Conservation (phyloP, 2,113 vertebrate genomes). For the Amazona vittata region DNA sequence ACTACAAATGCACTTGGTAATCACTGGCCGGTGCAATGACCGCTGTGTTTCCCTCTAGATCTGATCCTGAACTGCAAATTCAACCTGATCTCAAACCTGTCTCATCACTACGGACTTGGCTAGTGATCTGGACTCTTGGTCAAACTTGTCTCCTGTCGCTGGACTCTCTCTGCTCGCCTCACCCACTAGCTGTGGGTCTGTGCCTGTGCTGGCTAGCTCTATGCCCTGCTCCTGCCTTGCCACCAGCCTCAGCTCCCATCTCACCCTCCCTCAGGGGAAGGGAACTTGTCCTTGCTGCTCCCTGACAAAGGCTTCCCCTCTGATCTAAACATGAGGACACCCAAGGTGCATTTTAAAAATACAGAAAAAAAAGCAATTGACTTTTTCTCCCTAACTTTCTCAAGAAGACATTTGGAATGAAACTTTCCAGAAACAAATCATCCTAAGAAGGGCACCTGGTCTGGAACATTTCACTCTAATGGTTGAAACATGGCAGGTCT, state of each 20-base stretch:
- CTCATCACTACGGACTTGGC: not conserved
- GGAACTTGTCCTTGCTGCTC: not conserved
- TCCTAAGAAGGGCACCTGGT: not conserved
- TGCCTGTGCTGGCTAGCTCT: not conserved
- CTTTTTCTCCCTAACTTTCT: not conserved
- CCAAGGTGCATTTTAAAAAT: not conserved
- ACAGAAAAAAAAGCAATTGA: not conserved
- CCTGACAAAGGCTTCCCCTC: not conserved
- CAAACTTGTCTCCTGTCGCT: not conserved
- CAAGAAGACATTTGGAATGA: not conserved
- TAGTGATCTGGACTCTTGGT: not conserved
- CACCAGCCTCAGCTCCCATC: not conserved
- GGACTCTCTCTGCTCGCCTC: not conserved
- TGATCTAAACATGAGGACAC: rapidly evolving
- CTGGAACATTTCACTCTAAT: not conserved
- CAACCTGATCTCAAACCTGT: not conserved
- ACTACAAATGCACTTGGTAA: rapidly evolving
- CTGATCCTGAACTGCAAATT: not conserved
- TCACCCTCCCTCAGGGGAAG: not conserved
- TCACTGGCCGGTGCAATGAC: not conserved
- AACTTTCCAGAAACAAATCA: not conserved
- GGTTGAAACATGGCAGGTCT: not conserved
- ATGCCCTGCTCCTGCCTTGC: not conserved
- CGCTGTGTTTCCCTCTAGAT: not conserved
- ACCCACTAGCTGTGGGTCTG: not conserved